Base-by-base conservation (phyloP, 2,113 vertebrate genomes). In the Corvus cornix region DNA sequence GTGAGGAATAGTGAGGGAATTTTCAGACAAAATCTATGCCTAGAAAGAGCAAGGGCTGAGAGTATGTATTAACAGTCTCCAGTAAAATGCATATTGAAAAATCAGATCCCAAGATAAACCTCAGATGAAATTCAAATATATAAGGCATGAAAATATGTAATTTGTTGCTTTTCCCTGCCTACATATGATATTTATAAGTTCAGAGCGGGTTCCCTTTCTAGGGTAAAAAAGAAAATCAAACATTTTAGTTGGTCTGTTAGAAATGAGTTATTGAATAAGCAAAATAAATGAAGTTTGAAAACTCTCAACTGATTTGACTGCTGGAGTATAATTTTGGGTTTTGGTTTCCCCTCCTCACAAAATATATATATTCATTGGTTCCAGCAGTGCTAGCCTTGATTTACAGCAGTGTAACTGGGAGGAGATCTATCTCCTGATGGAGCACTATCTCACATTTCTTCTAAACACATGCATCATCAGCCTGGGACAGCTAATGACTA, bases 401-500 rank as follows among this genome's bases (percentile, higher is more conserved):
- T 90, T 94, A 85, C 55, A 91, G 37, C 53, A 30, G 6, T 70
- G 49, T 76, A 81, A 92, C 14, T 48, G 56, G 84, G 75, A 93
- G 70, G 23, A 90, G 46, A 81, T 59, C 70, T 79, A 53, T 78
- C 31, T 73, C 56, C 62, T 3, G 1, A 20, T 46, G 69, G 58
- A 84, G 23, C 43, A 62, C 12, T 75, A 52, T 67, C 81, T 84
- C 78, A 53, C 35, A 68, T 84, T 92, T 94, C 85, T 80, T 82
- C 48, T 63, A 4, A 41, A 44, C 20, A 70, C 62, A 82, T 94
- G 55, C 87, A 89, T 76, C 91, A 93, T 74, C 79, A 94, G 17
- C 69, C 59, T 68, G 52, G 82, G 76, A 82, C 82, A 96, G 24
- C 73, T 92, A 96, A 94, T 91, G 89, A 95, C 88, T 90, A 56